Percentiles rank a stretch among this genome's conserved stretches.
These are phyloP conservation scores for Tetragonisca angustula DNA, from an alignment of 2,888 invertebrate species.

Conservation along the genomic window DNA sequence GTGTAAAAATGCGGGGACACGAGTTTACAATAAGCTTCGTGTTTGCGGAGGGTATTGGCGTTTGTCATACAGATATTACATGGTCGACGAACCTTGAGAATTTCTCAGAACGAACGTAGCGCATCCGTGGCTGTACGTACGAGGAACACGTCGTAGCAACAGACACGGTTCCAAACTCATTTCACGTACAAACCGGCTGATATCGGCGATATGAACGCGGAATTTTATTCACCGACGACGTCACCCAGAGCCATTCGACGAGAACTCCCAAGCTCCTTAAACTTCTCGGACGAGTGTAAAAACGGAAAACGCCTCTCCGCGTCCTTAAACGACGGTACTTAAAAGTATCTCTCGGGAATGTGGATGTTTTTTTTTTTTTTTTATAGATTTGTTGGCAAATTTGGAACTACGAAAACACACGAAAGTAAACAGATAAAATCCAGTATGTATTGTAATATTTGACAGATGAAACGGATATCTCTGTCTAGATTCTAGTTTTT, in stretches of 20 bases:
- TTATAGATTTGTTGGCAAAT: no score
- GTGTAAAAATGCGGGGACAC: conserved; percentile 42
- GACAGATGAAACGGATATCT: no score
- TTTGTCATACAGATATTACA: conserved; percentile 77
- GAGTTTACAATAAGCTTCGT: conserved; percentile 63
- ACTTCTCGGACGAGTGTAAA: neutral
- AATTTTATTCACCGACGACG: conserved; percentile 6
- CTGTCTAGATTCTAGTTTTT: no score
- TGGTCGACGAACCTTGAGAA: conserved; percentile 73
- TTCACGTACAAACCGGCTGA: conserved; percentile 24
- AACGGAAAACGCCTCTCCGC: neutral
- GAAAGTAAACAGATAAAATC: no score
- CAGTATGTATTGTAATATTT: no score
- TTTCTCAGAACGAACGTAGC: conserved; percentile 72
- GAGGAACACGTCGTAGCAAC: conserved; percentile 15
- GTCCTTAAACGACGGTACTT: no score
- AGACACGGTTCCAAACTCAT: conserved; percentile 50
- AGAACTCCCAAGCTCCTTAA: neutral
- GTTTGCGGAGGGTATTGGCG: conserved; percentile 77
- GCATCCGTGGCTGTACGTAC: neutral
- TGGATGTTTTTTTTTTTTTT: no score
- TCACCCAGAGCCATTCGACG: neutral
- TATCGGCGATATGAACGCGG: conserved; percentile 2
- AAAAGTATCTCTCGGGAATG: no score
- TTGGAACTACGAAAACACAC: no score